Conservation (phyloP, 2,888 invertebrate species). For the Drepana falcataria region DNA sequence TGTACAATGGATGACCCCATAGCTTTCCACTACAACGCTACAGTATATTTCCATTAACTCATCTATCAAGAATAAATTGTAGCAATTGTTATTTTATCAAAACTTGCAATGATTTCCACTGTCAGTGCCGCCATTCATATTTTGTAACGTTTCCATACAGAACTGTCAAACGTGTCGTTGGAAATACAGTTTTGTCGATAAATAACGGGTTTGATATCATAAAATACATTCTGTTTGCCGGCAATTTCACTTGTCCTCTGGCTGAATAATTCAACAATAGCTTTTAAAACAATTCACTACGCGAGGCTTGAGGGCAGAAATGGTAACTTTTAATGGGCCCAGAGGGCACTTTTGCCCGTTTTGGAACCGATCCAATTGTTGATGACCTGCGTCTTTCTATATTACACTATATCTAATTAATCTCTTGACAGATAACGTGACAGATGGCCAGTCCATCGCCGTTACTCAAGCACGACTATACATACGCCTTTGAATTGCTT, state of each 20-base stretch:
- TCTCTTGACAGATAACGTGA: too few species aligned
- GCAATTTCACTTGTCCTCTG: conserved; percentile 29
- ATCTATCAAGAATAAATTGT: too few species aligned
- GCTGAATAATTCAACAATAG: conserved; percentile 43
- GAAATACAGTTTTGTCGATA: conserved; percentile 8
- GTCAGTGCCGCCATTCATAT: neutral
- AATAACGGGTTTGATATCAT: conserved; percentile 24
- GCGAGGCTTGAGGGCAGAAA: conserved; percentile 35
- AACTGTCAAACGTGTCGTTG: neutral
- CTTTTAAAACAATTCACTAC: conserved; percentile 27
- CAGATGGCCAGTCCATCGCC: too few species aligned
- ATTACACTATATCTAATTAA: neutral
- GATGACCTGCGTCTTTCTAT: neutral
- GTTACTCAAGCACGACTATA: too few species aligned
- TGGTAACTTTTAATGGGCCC: conserved; percentile 63
- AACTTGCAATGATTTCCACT: neutral
- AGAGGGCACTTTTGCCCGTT: conserved; percentile 39
- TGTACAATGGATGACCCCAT: too few species aligned
- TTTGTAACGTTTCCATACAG: neutral
- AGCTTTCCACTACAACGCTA: too few species aligned
- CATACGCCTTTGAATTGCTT: too few species aligned
- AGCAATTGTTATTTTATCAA: too few species aligned
- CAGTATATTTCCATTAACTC: too few species aligned
- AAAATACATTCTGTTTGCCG: conserved; percentile 26
- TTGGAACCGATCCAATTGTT: conserved; percentile 45